Evolutionary conservation across 2,797 vertebrate genomes (phyloP), one percentile per base, ranked within the genome.

Genomic region (Erpetoichthys calabaricus): DNA sequence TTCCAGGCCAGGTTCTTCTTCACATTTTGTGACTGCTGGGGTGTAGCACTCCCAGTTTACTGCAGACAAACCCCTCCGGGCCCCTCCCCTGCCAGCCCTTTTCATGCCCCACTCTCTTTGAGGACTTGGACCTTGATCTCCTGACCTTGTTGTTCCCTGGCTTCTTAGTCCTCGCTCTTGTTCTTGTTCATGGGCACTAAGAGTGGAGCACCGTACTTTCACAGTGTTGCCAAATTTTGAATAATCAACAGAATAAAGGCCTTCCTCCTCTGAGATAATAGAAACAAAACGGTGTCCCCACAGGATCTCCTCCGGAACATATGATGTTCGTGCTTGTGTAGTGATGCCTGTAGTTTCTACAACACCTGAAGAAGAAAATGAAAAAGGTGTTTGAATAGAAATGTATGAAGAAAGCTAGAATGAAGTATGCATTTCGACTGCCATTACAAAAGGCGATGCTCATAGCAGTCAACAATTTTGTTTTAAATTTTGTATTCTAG

Each of bases 51-150:
- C 49, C 59, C 41, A 69, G 49, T 8, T 55, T 58, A 6, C 70
- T 63, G 5, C 64, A 57, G 2, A 64, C 70, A 44, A 55, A 63
- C 58, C 80, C 67, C 51, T 65, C 70, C 83, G 59, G 1, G 78
- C 75, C 59, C 77, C 68, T 45, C 80, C 70, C 57, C 68, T 74
- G 58, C 81, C 82, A 4, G 78, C 73, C 45, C 69, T 60, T n/a
- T 77, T 64, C 64, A 83, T 58, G 58, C 63, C 75, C 77, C 43
- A 5, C 53, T 8, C 6, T 9, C 4, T 5, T 5, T 42, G 9
- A 43, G 8, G 4, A 3, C 9, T 6, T 7, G 55, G 55, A 3
- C 45, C 10, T n/a, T 7, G 1, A 3, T 42, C 6, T 42, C 42
- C 10, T 10, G 51, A 3, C 42, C 42, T 2, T n/a, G 51, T 4